Base-by-base conservation (phyloP, 2,888 invertebrate species). In the Neria commutata region DNA sequence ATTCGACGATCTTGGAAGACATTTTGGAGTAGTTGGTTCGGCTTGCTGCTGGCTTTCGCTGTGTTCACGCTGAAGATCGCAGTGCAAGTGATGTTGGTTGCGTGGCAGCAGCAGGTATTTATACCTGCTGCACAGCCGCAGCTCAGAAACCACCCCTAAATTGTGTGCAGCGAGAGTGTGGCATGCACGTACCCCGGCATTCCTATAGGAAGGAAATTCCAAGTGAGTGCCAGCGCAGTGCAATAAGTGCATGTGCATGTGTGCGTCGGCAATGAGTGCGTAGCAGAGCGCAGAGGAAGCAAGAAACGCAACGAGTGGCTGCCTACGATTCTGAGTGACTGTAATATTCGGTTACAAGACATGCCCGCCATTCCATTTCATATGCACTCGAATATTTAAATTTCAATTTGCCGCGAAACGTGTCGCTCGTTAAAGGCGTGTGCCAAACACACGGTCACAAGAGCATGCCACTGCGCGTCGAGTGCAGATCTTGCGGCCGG, bases 1-100 rank as follows among this genome's bases (percentile, higher is more conserved):
- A 68, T 62, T 67, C 65, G 62, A 67, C 65, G 62, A 67, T 68
- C n/a, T 34, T 46, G 33, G 33, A 58, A 66, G 73, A 72, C 74
- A 74, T 74, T 64, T 65, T 69, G 54, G 62, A 61, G 50, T 34
- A 16, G 40, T 33, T 34, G 50, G 40, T 48, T 54, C 29, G 55
- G 21, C 21, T 42, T 19, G 47, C 52, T 56, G 46, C 29, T 60
- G 29, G 25, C 40, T 58, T 21, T 59, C 37, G 54, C 21, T 29
- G 51, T 64, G 60, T 48, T 54, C 62, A 52, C 47, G 16, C 48
- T 54, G 42, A 53, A 37, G 40, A 54, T 58, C 56, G 29, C 33
- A 49, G 17, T 61, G 58, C 51, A 60, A 65, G 63, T 68, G 64
- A 63, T 61, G 54, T 34, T 54, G 56, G 54, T 48, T 59, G 47